These are phyloP conservation scores for Pachyramphus minor DNA, from an alignment of 2,113 vertebrate genomes.

Conservation along the genomic window DNA sequence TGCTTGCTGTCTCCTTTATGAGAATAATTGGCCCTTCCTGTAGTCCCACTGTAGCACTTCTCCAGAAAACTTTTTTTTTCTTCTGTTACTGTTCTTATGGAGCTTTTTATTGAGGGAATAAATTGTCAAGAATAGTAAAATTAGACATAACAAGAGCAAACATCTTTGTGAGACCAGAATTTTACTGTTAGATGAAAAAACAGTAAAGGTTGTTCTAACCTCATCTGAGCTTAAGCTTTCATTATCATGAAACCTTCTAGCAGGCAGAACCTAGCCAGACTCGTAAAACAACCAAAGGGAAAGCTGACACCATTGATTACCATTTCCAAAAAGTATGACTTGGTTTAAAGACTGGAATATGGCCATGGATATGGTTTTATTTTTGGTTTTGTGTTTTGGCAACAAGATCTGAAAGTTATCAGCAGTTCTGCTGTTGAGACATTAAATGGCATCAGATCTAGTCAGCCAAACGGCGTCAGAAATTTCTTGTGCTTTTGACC, in stretches of 20 bases:
- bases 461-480: background rate
- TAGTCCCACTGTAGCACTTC: background rate
- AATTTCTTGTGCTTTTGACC: slow-evolving; percentile 55
- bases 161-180: background rate
- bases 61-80: background rate
- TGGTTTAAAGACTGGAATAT: slow-evolving; percentile 41
- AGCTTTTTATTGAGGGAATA: slow-evolving; percentile 19
- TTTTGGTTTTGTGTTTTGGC: background rate
- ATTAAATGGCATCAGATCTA: slow-evolving; percentile 8
- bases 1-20: background rate
- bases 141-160: background rate
- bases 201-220: background rate
- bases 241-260: background rate
- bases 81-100: background rate
- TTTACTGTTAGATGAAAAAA: background rate
- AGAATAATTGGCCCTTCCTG: background rate
- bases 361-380: slow-evolving; percentile 9
- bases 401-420: slow-evolving; percentile 14
- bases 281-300: slow-evolving; percentile 22
- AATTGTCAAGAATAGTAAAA: background rate
- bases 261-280: background rate
- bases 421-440: background rate
- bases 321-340: slow-evolving; percentile 7
- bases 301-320: slow-evolving; percentile 23
- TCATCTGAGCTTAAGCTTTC: background rate